These are phyloP conservation scores for Lumbricus terrestris DNA, from an alignment of 2,888 invertebrate species.

Conservation along the genomic window DNA sequence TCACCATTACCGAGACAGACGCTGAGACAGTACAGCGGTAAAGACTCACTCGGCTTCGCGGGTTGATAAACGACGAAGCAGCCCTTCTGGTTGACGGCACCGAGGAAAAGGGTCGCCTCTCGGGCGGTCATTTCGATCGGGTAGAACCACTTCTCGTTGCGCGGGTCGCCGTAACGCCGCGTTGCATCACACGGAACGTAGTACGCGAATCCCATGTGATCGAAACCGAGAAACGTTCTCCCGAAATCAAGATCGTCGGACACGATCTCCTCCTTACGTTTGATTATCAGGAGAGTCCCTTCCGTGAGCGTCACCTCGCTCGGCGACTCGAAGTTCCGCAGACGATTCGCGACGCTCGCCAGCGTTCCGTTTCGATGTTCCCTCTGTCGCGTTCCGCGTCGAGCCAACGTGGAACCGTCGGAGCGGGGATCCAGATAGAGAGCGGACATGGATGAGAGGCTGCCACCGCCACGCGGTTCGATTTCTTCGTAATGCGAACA, in stretches of 20 bases:
- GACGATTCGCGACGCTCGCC: neutral
- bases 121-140: constrained; percentile 38
- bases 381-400: neutral
- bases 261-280: neutral
- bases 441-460: constrained; percentile 10
- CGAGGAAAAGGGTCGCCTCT: constrained; percentile 41
- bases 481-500: constrained; percentile 43
- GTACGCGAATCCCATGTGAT: constrained; percentile 36
- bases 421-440: constrained; percentile 39
- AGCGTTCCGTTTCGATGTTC: neutral
- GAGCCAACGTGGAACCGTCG: neutral
- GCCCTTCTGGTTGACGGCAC: constrained; percentile 39
- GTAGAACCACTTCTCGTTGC: constrained; percentile 41
- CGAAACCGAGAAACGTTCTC: constrained; percentile 32
- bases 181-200: constrained; percentile 34
- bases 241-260: neutral
- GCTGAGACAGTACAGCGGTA: constrained; percentile 37
- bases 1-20: constrained; percentile 35
- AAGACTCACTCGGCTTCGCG: neutral
- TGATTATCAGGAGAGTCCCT: constrained; percentile 27
- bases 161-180: constrained; percentile 40
- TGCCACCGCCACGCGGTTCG: constrained; percentile 28
- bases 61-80: constrained; percentile 41
- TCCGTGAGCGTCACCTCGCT: constrained; percentile 19
- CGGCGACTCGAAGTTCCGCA: constrained; percentile 12